phyloP scores from a whole-genome alignment of 2,888 invertebrate genomes.

The Heliconius charithonia region DNA sequence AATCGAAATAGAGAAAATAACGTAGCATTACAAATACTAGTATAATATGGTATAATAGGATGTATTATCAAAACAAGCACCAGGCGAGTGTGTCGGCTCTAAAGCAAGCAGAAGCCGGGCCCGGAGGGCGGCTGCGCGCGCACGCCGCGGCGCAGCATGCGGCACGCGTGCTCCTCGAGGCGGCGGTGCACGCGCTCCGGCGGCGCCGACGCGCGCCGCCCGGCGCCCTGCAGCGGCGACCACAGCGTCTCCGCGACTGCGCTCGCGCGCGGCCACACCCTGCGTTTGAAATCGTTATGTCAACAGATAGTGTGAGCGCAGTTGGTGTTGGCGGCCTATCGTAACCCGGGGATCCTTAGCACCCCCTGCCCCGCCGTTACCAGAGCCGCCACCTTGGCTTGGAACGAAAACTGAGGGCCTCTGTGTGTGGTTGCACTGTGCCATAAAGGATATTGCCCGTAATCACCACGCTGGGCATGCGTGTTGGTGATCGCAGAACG shows the following conservation, averaged over 20 bases:
- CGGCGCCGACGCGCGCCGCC: slow-evolving; percentile 49
- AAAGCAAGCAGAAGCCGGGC: slow-evolving; percentile 84
- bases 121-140: slow-evolving; percentile 87
- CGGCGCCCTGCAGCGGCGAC: slow-evolving; percentile 69
- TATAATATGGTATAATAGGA: not conserved
- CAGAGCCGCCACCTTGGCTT: no score
- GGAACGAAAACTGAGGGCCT: no score
- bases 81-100: not conserved
- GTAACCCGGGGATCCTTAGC: no score
- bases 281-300: no score
- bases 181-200: slow-evolving; percentile 59
- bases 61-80: not conserved
- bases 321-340: no score
- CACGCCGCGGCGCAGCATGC: slow-evolving; percentile 87
- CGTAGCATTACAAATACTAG: not conserved
- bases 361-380: no score
- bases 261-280: slow-evolving; percentile 93
- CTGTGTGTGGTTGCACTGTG: no score
- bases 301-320: no score
- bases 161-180: slow-evolving; percentile 80
- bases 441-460: no score
- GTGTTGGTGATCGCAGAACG: no score
- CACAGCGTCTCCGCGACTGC: slow-evolving; percentile 94
- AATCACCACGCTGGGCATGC: no score
- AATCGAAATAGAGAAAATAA: not conserved